Base-by-base conservation (phyloP, 2,888 invertebrate genomes). In the Chrysopilus asiliformis region DNA sequence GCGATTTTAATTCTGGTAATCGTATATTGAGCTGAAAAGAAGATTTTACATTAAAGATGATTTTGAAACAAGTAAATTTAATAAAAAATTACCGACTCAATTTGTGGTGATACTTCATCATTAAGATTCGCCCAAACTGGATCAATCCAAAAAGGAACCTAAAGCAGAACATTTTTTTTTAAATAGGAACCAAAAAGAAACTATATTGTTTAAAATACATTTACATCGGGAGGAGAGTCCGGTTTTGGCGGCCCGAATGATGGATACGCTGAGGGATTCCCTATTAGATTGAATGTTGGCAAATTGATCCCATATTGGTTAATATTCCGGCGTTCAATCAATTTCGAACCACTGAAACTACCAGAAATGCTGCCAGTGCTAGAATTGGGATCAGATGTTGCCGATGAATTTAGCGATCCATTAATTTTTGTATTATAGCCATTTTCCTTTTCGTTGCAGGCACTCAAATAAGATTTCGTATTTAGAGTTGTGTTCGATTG, bases 71-170 rank as follows among this genome's bases (percentile, higher is more conserved):
- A 12, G 6, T 9, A 7, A 9, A 10, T 36, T 14, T 24, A 12
- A 10, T 9, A 19, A 10, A 31, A 10, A n/a, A 12, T 46, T 46
- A 54, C 53, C 47, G 48, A 46, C 40, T 49, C 45, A 41, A 47
- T 48, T 45, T 45, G 48, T 31, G 45, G 41, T 38, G 47, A 40
- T n/a, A 47, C 38, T 8, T 40, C 43, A 43, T 39, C 44, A 41
- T 43, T 43, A 43, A 42, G 46, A 43, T 51, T 54, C 42, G 53
- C 49, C 64, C 63, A 63, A 36, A 63, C 54, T 3, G 63, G 62
- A 51, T 63, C 61, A 34, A 59, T 56, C 61, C 62, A 62, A 46
- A 58, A 61, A 3, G 62, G 62, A 41, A 58, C 41, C 40, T 52
- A 55, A 62, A 61, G 31, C n/a, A 8, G 30, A 14, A 17, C 2